Conservation (phyloP, 2,888 invertebrate species). For the Polylopha cassiicola region DNA sequence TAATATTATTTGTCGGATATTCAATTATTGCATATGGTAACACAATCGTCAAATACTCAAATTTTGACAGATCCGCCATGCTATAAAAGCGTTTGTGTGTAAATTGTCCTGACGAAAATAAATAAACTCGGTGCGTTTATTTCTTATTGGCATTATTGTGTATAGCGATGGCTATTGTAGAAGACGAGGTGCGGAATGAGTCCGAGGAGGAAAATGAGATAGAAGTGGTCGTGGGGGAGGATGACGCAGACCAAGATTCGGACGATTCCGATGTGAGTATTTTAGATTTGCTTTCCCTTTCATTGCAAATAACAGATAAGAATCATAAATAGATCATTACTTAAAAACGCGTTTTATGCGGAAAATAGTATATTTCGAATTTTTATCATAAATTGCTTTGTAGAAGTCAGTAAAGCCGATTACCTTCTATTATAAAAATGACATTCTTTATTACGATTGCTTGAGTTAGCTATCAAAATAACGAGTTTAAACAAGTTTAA, state of each 20-base stretch:
- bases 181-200: constrained; percentile 68
- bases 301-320: neutral
- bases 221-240: constrained; percentile 66
- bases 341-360: too few relatives aligned
- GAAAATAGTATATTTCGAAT: too few relatives aligned
- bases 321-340: neutral
- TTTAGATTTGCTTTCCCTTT: constrained; percentile 11
- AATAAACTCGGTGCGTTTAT: constrained; percentile 18
- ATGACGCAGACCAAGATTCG: constrained; percentile 62
- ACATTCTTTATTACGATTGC: too few relatives aligned
- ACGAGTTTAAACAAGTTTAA: too few relatives aligned
- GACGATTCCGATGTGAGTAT: constrained; percentile 64
- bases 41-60: constrained; percentile 7
- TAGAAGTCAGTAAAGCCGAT: too few relatives aligned
- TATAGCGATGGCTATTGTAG: constrained; percentile 64
- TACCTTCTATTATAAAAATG: too few relatives aligned
- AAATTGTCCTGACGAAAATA: constrained; percentile 21
- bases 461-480: too few relatives aligned
- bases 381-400: too few relatives aligned
- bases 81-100: constrained; percentile 32
- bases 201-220: constrained; percentile 70
- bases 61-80: constrained; percentile 35
- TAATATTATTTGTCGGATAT: too few relatives aligned
- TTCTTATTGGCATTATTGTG: constrained; percentile 31
- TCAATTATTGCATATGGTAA: too few relatives aligned